Base-by-base conservation (phyloP, 2,888 invertebrate genomes). In the Andrena hattorfiana region DNA sequence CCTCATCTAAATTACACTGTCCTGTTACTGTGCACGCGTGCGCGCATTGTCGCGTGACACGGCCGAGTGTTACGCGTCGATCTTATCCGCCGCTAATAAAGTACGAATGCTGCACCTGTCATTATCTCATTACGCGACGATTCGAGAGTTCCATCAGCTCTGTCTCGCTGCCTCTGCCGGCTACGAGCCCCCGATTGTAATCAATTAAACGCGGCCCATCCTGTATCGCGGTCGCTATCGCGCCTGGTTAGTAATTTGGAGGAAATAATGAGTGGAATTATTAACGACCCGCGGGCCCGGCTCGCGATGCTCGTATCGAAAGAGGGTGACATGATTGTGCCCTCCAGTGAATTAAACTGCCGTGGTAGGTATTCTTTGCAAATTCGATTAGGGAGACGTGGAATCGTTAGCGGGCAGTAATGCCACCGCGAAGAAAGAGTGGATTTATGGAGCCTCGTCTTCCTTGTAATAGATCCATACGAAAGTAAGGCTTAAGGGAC, bases 21-120 rank as follows among this genome's bases (percentile, higher is more conserved):
- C 72, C 77, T 73, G 79, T 80, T 26, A 10, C 32, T 8, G 13
- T 28, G 16, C 10, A 23, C 56, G 20, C 35, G 48, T 63, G 85
- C 83, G 87, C 79, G 83, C 76, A 76, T 77, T 66, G 79, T 90
- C 89, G 87, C 88, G 89, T 90, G 88, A 90, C 85, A 80, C 83
- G 63, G 71, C 78, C 85, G 67, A 85, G 74, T 77, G 81, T 85
- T 66, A 51, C 49, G 60, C 73, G 81, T 76, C 68, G 89, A 90
- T 90, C 83, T 89, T 89, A 91, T 91, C 91, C 86, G 56, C 28
- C 70, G 79, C 81, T 86, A 89, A 88, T 88, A 84, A 86, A 86
- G 78, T 83, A 86, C 77, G 80, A 86, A 87, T 85, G 85, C 77
- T 80, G 86, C 89, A 90, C 91, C 90, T 92, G 90, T 91, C 91